phyloP scores from a whole-genome alignment of 1,140 invertebrate species.

The Alviniconcha marisindica region DNA sequence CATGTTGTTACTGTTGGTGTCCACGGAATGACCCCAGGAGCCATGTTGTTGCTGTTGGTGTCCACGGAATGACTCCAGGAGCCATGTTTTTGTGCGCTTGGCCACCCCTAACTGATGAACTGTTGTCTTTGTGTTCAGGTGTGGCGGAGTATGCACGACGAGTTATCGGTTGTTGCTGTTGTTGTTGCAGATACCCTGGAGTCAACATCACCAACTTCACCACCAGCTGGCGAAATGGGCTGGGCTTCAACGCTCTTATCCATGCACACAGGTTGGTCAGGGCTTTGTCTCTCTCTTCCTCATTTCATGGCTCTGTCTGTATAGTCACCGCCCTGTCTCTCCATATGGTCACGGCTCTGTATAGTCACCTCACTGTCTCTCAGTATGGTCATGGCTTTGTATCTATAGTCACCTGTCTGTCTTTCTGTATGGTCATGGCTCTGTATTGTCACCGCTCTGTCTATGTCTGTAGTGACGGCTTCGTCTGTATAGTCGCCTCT shows the following conservation, averaged over 20 bases:
- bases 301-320: not conserved
- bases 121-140: too few relatives aligned
- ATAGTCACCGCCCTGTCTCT: not conserved
- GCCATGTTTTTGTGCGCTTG: too few relatives aligned
- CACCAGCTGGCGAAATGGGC: conserved; percentile 96
- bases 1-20: too few relatives aligned
- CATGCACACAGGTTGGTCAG: conserved; percentile 82
- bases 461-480: too few relatives aligned
- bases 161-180: too few relatives aligned
- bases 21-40: too few relatives aligned
- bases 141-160: too few relatives aligned
- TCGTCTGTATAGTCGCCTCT: too few relatives aligned
- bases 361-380: conserved; percentile 8
- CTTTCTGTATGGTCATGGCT: not conserved
- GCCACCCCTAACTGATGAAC: too few relatives aligned
- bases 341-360: not conserved
- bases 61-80: too few relatives aligned
- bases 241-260: conserved; percentile 97
- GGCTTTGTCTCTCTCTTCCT: not conserved
- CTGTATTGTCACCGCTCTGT: not conserved
- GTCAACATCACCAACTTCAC: conserved; percentile 97
- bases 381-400: not conserved
- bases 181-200: conserved; percentile 86
- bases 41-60: too few relatives aligned
- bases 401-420: conserved; percentile 12